Base-by-base conservation (phyloP, 2,113 vertebrate species). In the Pogona vitticeps region DNA sequence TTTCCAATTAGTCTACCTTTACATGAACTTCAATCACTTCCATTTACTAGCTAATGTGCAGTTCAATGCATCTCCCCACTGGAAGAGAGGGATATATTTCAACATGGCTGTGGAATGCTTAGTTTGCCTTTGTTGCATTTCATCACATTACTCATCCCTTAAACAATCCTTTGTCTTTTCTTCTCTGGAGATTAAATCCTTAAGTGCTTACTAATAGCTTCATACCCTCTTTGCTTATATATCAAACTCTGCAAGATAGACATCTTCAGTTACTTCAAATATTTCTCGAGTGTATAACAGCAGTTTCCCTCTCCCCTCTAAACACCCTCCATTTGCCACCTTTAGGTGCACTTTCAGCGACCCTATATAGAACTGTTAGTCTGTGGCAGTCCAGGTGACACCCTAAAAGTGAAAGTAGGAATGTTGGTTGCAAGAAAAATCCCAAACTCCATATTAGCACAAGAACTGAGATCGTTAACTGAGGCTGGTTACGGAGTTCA, bases 301-400 rank as follows among this genome's bases (percentile, higher is more conserved):
- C 73, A 80, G 0, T 0, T 3, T 73, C 0, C 6, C 65, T 0
- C 6, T 70, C 1, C 36, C 75, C 17, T 67, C 78, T 52, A 0
- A 15, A 20, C 4, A 73, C 40, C 15, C 75, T 84, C 26, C 65
- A 0, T 80, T 75, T 94, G 38, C 33, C 68, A 81, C 23, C 15
- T 59, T 85, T 10, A 79, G 63, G 42, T 36, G 9, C n/a, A 59
- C 36, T 26, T 3, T 73, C 36, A 59, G 59, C 26, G 33, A 12
- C 10, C 38, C 1, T 76, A 76, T 20, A 18, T 20, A 84, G 73
- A 68, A 68, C 58, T 77, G 36, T n/a, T 52, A 36, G 61, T 56
- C n/a, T 70, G 68, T 85, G 46, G 21, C 36, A 38, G 4, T 78
- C 46, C 17, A 71, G n/a, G 58, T 31, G n/a, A 52, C 17, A 77